Evolutionary conservation across 2,797 vertebrate species (phyloP), one percentile per base, ranked within the genome.

Genomic region (Pseudochirops cupreus): DNA sequence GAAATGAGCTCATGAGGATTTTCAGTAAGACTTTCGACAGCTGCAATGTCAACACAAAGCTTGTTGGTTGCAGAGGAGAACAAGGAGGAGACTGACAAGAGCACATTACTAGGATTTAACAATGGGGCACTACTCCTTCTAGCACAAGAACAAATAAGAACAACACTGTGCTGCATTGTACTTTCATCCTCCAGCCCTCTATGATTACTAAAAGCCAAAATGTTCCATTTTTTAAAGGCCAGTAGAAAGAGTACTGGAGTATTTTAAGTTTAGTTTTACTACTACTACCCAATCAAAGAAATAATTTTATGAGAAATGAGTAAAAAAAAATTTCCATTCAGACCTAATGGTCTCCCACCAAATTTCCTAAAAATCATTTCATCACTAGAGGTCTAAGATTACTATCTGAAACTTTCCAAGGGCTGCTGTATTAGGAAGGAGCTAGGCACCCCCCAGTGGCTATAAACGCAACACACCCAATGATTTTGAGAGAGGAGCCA

Each of bases 101-200:
- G n/a, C 94, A 92, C 95, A 95, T 96, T 96, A 98, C 96, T 98
- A 97, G 98, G 91, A 62, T 94, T 92, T 96, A 94, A 98, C 98
- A 98, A 98, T 98, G 96, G 97, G 5, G 94, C 54, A 92, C 57
- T 96, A 92, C 97, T 95, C 94, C 92, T 98, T 97, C 97, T 97
- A 94, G 98, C 96, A 98, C 98, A 92, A 92, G 95, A 87, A 91
- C 62, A 74, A 0, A 0, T 87, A 87, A 50, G 94, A 91, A 0
- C 97, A 91, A 0, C 97, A 97, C 0, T 95, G 93, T 90, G 92
- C 14, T 11, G 93, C 82, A 91, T 0, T 97, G 39, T 12, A 50
- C 39, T 87, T 87, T 87, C 39, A 46, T 46, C 24, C 46, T 87
- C 39, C 0, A 0, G 39, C 3, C 10, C 39, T 82, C 21, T 50